Percentiles rank a stretch among this genome's conserved stretches.
Evolutionary conservation across 2,113 vertebrate species (phyloP).

Genomic region (Rhinoderma darwinii): DNA sequence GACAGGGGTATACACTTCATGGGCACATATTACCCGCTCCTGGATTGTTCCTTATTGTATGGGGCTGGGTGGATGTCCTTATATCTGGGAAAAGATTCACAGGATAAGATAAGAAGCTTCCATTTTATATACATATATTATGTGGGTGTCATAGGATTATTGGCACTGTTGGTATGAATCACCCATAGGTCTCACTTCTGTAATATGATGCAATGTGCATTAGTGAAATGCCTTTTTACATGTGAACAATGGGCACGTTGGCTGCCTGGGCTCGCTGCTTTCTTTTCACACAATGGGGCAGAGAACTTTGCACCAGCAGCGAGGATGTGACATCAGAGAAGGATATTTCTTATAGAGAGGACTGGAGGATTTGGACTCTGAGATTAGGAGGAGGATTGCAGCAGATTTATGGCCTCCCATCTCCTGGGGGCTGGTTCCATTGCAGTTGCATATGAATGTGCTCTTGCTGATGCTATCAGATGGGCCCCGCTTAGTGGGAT

Average conservation of each 20-base stretch:
- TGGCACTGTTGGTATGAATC: background rate
- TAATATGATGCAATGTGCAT: background rate
- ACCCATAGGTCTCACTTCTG: background rate
- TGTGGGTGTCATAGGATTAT: background rate
- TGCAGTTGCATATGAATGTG: background rate
- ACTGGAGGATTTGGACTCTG: background rate
- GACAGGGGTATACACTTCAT: background rate
- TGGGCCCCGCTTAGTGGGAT: background rate
- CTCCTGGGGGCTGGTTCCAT: too few relatives aligned
- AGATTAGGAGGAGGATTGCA: background rate
- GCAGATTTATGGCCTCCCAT: constrained; percentile 1
- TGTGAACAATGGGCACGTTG: background rate
- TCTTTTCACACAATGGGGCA: background rate
- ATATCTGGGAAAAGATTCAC: background rate
- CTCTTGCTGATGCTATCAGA: background rate
- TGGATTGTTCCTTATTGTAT: background rate
- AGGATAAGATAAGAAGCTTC: background rate
- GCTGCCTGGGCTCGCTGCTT: background rate
- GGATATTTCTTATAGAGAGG: too few relatives aligned
- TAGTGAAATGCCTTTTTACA: background rate
- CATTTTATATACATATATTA: background rate
- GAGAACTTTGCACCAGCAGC: background rate
- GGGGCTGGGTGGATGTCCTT: background rate
- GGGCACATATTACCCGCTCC: background rate
- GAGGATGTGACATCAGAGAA: background rate